Conservation (phyloP, 2,113 vertebrate species). For the Sceloporus undulatus region DNA sequence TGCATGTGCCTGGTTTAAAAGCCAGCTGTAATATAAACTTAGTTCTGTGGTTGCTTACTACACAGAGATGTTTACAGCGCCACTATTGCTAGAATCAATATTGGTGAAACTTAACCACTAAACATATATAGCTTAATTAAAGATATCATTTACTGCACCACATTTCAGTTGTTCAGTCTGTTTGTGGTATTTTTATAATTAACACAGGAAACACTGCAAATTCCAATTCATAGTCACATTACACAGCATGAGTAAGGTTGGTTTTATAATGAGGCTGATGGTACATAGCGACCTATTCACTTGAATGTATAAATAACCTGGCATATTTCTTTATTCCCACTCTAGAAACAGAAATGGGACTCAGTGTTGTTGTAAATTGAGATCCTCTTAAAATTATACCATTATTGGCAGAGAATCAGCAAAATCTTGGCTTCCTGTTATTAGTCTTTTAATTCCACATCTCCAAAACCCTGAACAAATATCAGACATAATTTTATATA, state of each 20-base stretch:
- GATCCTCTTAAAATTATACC: slow-evolving; percentile 34
- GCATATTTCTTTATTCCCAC: slow-evolving; percentile 27
- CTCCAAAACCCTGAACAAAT: slow-evolving; percentile 1
- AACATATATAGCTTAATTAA: slow-evolving; percentile 22
- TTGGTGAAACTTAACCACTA: slow-evolving; percentile 1
- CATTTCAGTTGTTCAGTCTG: slow-evolving; percentile 7
- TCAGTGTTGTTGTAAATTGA: not conserved
- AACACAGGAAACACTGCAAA: slow-evolving; percentile 18
- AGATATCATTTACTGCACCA: not conserved
- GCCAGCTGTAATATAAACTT: not conserved
- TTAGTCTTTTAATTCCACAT: slow-evolving; percentile 57
- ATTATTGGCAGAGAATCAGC: slow-evolving; percentile 60
- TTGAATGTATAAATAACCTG: slow-evolving; percentile 41
- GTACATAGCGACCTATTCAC: slow-evolving; percentile 17
- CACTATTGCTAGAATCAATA: not conserved
- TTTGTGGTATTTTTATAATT: slow-evolving; percentile 39
- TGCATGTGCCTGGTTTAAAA: not conserved
- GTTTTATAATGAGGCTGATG: not conserved
- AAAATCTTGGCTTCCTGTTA: slow-evolving; percentile 57
- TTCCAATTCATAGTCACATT: slow-evolving; percentile 2
- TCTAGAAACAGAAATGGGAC: slow-evolving; percentile 4
- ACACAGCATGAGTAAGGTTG: not conserved
- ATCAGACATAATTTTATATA: slow-evolving; percentile 20
- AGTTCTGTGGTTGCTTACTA: not conserved
- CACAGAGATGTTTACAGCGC: not conserved